Conservation (phyloP, 2,888 invertebrate species). For the Callyntrura guangdongensis region DNA sequence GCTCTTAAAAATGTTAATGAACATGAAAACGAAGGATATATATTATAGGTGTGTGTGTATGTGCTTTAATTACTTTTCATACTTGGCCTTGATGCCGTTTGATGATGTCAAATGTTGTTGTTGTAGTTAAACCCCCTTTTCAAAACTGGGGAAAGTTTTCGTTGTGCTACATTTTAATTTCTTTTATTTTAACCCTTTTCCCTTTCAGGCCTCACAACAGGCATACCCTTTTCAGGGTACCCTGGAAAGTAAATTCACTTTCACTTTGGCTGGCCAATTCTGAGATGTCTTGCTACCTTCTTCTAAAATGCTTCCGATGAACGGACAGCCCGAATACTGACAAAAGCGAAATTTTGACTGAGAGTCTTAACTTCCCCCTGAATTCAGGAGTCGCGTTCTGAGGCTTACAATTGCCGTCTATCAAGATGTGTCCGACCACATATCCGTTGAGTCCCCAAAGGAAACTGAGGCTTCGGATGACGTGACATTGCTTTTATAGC, state of each 20-base stretch:
- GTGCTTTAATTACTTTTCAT: background rate
- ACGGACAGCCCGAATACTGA: slow-evolving; percentile 53
- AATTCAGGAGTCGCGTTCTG: slow-evolving; percentile 54
- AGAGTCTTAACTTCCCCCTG: slow-evolving; percentile 66
- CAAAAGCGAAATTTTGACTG: slow-evolving; percentile 75
- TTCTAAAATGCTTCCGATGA: slow-evolving; percentile 71
- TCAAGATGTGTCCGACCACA: slow-evolving; percentile 35
- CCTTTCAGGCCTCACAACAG: slow-evolving; percentile 38
- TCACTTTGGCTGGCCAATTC: slow-evolving; percentile 39
- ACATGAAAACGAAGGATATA: background rate
- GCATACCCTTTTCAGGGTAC: slow-evolving; percentile 74
- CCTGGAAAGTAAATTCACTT: slow-evolving; percentile 50
- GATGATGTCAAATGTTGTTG: background rate
- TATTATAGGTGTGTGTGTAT: no score
- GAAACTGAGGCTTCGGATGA: slow-evolving; percentile 73
- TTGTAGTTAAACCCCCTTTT: slow-evolving; percentile 41
- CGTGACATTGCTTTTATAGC: slow-evolving; percentile 77
- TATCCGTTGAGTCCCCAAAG: slow-evolving; percentile 72
- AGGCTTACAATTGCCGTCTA: slow-evolving; percentile 36
- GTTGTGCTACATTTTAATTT: slow-evolving; percentile 74
- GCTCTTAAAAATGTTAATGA: slow-evolving; percentile 14
- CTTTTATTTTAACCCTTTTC: slow-evolving; percentile 42
- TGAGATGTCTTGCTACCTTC: slow-evolving; percentile 54
- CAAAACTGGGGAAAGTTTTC: slow-evolving; percentile 61
- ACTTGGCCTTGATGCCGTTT: slow-evolving; percentile 13